Evolutionary conservation across 1,140 invertebrate genomes (phyloP), one percentile per base, ranked within the genome.

Genomic region (Cotesia typhae): DNA sequence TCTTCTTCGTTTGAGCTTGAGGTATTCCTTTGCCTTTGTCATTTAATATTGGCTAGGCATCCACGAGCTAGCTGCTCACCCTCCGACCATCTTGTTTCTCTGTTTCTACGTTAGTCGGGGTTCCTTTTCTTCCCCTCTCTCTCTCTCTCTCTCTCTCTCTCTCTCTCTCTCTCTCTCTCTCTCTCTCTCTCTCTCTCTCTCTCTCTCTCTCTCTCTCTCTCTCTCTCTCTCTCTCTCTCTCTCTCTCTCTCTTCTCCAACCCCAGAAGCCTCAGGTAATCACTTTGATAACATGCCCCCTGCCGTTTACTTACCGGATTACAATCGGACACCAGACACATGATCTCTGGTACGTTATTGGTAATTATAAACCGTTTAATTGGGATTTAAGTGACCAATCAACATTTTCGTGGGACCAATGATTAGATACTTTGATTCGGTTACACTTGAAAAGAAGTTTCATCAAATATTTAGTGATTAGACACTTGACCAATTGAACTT

Each of bases 1-100:
- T 37, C 64, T 37, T 41, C 51, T 51, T 67, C 41, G 35, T 51
- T 60, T 36, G 17, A 36, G 41, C 82, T 79, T 81, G 74, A 80
- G 85, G 85, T 85, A 86, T 87, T 81, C 85, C 84, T 85, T 87
- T 86, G 85, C 81, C 84, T 86, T 87, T 87, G 85, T 86, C 85
- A 85, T 86, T 85, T 85, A 85, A 87, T 86, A 87, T 85, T 79
- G 81, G 80, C 79, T 77, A 82, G 85, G 85, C 84, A 87, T 87
- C 84, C 82, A 78, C 84, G 80, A 81, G 82, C 79, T 64, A 12
- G 20, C 59, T 10, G 47, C 14, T 47, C 12, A 55, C 41, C 41
- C 41, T 2, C 14, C 17, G 6, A 28, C 28, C 1, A 28, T 28
- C 6, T 57, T 57, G 6, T 57, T 4, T 14, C 17, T 47, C 53